Conservation (phyloP, 2,113 vertebrate species). For the Sisor rabdophorus region DNA sequence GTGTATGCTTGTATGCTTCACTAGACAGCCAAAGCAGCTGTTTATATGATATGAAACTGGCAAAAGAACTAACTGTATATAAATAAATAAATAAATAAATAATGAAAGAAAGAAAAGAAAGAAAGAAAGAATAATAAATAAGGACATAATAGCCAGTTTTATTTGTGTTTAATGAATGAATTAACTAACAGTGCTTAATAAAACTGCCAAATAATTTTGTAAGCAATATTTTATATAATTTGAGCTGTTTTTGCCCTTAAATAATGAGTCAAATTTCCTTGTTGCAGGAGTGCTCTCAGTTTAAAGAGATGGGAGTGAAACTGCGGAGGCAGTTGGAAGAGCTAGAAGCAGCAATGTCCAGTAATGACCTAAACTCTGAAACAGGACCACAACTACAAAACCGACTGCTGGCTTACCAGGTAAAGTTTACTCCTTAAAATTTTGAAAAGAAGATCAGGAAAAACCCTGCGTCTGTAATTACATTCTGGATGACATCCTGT, state of each 20-base stretch:
- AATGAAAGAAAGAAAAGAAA: no score
- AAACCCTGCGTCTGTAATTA: not conserved
- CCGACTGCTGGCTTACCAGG: conserved; percentile 76
- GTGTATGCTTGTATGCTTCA: not conserved
- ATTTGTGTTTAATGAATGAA: not conserved
- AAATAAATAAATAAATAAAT: no score
- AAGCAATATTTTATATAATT: not conserved
- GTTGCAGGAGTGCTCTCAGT: conserved; percentile 76
- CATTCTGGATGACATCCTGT: not conserved
- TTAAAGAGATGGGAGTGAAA: conserved; percentile 69
- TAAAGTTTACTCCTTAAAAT: conserved; percentile 49
- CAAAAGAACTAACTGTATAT: not conserved
- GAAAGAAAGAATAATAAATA: no score
- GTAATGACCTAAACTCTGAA: conserved; percentile 70
- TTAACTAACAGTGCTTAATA: not conserved
- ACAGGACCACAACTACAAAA: conserved; percentile 69
- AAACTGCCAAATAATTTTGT: not conserved
- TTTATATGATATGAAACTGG: not conserved
- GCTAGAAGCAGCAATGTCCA: conserved; percentile 65
- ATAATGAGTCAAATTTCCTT: not conserved
- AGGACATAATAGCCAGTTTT: not conserved
- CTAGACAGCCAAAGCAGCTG: not conserved
- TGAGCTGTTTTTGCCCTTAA: not conserved
- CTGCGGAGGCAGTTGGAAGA: conserved; percentile 75
- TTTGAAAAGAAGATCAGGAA: not conserved